A percentile compares a stretch with the other conserved stretches of the same genome.
Evolutionary conservation across 2,888 invertebrate species (phyloP).

Genomic region (Syrista parreyssii): DNA sequence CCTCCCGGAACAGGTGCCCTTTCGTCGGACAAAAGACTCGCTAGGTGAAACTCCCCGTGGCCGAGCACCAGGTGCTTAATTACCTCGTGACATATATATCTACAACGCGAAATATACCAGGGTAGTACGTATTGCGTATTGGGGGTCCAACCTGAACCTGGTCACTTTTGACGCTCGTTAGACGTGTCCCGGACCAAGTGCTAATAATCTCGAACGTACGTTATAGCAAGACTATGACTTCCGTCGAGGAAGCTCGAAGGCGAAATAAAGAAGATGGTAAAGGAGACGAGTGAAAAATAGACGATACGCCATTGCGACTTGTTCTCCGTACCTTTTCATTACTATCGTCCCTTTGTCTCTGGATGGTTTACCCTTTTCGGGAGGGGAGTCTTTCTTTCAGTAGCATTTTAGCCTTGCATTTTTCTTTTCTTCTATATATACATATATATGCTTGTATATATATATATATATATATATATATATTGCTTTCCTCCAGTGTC

Average conservation of each 20-base stretch:
- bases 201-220: neutral
- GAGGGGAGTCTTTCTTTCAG: neutral
- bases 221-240: neutral
- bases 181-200: neutral
- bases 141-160: neutral
- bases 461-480: too few species aligned
- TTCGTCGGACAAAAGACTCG: neutral
- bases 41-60: neutral
- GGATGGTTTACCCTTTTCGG: neutral
- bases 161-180: neutral
- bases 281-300: neutral
- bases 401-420: neutral
- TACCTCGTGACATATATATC: constrained; percentile 32
- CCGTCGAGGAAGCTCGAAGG: neutral
- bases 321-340: neutral
- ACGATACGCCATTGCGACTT: neutral
- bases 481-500: neutral
- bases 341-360: neutral
- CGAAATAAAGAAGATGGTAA: neutral
- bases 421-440: neutral
- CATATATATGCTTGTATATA: too few species aligned
- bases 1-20: neutral
- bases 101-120: constrained; percentile 8
- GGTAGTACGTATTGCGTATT: neutral
- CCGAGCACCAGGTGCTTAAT: constrained; percentile 34